Conservation (phyloP, 2,113 vertebrate species). For the Cyphomyrus discorhynchus region DNA sequence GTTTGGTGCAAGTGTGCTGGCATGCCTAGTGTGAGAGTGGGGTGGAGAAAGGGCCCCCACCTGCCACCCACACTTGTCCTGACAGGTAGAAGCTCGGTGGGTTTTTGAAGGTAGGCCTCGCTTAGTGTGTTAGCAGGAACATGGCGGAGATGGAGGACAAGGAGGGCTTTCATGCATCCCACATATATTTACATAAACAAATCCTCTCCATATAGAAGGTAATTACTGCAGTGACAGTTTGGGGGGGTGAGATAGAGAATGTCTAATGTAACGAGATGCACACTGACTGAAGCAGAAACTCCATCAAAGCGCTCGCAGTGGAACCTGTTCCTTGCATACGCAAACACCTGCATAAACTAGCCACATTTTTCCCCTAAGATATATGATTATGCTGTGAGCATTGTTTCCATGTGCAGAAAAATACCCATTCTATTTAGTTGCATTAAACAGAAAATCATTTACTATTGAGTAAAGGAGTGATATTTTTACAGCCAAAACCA, state of each 20-base stretch:
- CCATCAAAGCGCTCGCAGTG: constrained; percentile 37
- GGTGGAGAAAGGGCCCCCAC: not conserved
- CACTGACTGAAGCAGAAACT: constrained; percentile 44
- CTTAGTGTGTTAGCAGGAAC: constrained; percentile 32
- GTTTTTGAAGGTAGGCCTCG: constrained; percentile 30
- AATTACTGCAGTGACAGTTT: constrained; percentile 49
- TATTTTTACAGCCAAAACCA: not conserved
- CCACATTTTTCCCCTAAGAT: constrained; percentile 15
- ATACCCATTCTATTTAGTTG: not conserved
- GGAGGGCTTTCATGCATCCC: constrained; percentile 43
- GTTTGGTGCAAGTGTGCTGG: not conserved
- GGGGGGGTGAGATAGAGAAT: constrained; percentile 35
- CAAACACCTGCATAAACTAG: constrained; percentile 26
- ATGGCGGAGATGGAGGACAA: constrained; percentile 27
- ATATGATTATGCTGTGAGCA: not conserved
- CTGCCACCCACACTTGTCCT: constrained; percentile 9
- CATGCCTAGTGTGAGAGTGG: not conserved
- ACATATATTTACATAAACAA: constrained; percentile 54
- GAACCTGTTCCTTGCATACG: constrained; percentile 41
- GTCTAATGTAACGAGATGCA: constrained; percentile 43
- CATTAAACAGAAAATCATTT: not conserved
- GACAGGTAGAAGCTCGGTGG: constrained; percentile 38
- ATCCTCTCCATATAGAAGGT: constrained; percentile 43
- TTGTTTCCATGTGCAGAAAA: not conserved
- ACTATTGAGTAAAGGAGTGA: not conserved